These are phyloP conservation scores for Eudemis profundana DNA, from an alignment of 2,888 invertebrate species.

Conservation along the genomic window DNA sequence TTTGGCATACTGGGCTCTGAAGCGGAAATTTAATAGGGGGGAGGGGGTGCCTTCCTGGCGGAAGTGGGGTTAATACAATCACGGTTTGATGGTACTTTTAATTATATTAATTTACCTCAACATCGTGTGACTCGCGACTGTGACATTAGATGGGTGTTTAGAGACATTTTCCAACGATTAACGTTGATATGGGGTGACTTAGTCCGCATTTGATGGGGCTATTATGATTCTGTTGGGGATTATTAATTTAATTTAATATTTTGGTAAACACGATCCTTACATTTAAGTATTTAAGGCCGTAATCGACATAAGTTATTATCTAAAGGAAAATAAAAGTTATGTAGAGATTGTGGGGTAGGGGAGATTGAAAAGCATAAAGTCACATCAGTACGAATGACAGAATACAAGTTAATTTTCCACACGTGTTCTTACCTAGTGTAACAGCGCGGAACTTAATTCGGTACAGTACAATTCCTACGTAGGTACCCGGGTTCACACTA, in stretches of 20 bases:
- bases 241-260: background rate
- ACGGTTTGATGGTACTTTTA: constrained; percentile 15
- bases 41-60: constrained; percentile 15
- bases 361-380: background rate
- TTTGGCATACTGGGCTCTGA: constrained; percentile 29
- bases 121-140: background rate
- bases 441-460: background rate
- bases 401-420: constrained; percentile 14
- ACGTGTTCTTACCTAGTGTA: constrained; percentile 1
- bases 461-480: background rate
- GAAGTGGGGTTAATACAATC: constrained; percentile 31
- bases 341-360: no score
- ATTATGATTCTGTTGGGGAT: background rate
- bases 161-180: background rate
- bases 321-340: no score
- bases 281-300: no score
- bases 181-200: background rate
- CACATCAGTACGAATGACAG: background rate
- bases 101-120: constrained; percentile 16
- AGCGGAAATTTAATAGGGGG: constrained; percentile 36
- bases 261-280: no score
- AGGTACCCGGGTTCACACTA: constrained; percentile 5
- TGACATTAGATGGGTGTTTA: background rate
- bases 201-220: background rate
- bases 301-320: no score